These are phyloP conservation scores for Schizopygopsis pylzovi DNA, from an alignment of 2,797 vertebrate genomes.

Conservation along the genomic window DNA sequence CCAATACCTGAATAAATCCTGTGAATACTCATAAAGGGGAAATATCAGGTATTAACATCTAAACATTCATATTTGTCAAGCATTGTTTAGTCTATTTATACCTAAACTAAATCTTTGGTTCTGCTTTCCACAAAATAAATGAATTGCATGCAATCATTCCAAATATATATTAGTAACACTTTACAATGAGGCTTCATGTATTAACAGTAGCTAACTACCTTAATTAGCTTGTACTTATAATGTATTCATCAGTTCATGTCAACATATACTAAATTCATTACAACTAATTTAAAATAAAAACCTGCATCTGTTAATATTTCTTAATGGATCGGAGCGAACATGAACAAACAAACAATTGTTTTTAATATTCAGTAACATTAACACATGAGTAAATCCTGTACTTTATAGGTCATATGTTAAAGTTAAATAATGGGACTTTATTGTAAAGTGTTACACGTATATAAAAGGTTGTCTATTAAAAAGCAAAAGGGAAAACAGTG, in stretches of 20 bases:
- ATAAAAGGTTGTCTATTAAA: conserved; percentile 9
- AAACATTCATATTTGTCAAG: not conserved
- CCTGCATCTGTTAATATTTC: not conserved
- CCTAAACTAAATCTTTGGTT: not conserved
- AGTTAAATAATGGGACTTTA: not conserved
- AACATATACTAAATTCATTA: not conserved
- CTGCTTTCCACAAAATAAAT: not conserved
- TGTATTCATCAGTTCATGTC: not conserved
- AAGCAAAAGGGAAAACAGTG: conserved; percentile 34
- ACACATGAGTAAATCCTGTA: not conserved
- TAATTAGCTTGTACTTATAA: not conserved
- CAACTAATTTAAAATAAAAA: not conserved
- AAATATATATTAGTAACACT: not conserved
- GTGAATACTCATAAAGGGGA: not conserved
- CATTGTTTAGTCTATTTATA: not conserved
- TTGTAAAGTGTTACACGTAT: not conserved
- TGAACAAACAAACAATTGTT: not conserved
- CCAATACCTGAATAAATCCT: not conserved
- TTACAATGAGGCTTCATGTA: not conserved
- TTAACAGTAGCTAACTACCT: not conserved
- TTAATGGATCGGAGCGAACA: not conserved
- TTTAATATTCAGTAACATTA: not conserved
- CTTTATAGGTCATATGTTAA: not conserved
- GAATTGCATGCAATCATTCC: not conserved
- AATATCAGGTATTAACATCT: not conserved